Percentiles rank a stretch among this genome's conserved stretches.
phyloP scores from a whole-genome alignment of 2,797 vertebrate species.

The Dermochelys coriacea region DNA sequence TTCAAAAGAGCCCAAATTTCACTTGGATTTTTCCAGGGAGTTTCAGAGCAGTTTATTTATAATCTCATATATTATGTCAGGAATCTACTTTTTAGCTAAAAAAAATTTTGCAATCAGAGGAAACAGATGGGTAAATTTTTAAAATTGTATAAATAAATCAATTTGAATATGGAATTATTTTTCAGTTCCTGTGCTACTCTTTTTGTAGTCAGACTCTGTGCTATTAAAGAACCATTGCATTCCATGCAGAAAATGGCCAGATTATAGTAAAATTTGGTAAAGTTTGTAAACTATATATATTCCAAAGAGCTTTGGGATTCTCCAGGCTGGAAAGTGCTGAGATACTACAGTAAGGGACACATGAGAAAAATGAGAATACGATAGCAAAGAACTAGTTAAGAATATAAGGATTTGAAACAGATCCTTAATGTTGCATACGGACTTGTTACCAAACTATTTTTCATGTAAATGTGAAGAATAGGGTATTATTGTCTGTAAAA shows the following conservation, averaged over 20 bases:
- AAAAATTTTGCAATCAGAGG: neutral
- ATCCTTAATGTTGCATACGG: neutral
- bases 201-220: neutral
- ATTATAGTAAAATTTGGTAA: neutral
- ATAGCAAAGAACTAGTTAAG: neutral
- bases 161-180: neutral
- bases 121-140: neutral
- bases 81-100: neutral
- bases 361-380: neutral
- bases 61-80: neutral
- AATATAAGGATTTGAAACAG: neutral
- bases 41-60: neutral
- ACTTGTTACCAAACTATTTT: neutral
- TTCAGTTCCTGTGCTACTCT: neutral
- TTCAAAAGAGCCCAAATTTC: neutral
- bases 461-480: neutral
- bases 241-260: neutral
- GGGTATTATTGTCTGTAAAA: conserved; percentile 5
- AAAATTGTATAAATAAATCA: neutral
- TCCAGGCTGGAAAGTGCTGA: neutral
- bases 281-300: neutral
- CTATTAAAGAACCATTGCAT: neutral
- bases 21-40: neutral
- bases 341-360: neutral
- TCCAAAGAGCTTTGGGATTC: neutral